Base-by-base conservation (phyloP, 1,140 invertebrate genomes). In the Penaeus vannamei region DNA sequence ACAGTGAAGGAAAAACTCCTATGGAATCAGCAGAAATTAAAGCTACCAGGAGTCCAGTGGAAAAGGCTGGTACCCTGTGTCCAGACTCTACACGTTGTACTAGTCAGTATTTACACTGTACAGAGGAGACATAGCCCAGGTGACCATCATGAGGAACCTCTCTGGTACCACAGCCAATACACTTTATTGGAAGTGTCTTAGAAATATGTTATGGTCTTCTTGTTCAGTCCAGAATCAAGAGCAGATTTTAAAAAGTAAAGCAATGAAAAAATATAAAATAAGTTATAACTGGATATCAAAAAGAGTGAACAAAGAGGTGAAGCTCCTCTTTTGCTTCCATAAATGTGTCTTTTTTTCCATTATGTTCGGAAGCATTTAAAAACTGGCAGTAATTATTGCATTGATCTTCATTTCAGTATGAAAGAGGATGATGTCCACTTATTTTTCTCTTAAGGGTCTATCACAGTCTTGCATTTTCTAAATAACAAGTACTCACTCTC, bases 101-200 rank as follows among this genome's bases (percentile, higher is more conserved):
- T 89, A 84, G 87, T 89, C 87, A 89, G 87, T 89, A 89, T 89
- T 84, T 89, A 89, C 87, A 89, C 87, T 89, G 87, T 89, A 89
- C 87, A 89, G 61, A 60, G 59, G 82, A 79, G 76, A 89, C 80
- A 89, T 81, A 77, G 87, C 87, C 87, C 87, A 89, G 87, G 87
- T 46, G 81, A 77, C 87, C 87, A 69, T 62, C 76, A 60, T 26
- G 19, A 53, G 81, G 80, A 89, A 77, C 85, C 85, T 86, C 80
- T 53, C 77, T 79, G 46, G 77, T n/a, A 87, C 61, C 60, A 80
- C 46, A 59, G 76, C 87, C 72, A 89, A 85, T 72, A 84, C 69
- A 84, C 59, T 84, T 64, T 62, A 84, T 79, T 53, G 46, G 46
- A 8, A 53, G 46, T 14, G 14, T 53, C 46, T 53, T 53, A 53